A percentile compares a stretch with the other conserved stretches of the same genome.
Conservation (phyloP, 2,113 vertebrate species). For the Rissa tridactyla region DNA sequence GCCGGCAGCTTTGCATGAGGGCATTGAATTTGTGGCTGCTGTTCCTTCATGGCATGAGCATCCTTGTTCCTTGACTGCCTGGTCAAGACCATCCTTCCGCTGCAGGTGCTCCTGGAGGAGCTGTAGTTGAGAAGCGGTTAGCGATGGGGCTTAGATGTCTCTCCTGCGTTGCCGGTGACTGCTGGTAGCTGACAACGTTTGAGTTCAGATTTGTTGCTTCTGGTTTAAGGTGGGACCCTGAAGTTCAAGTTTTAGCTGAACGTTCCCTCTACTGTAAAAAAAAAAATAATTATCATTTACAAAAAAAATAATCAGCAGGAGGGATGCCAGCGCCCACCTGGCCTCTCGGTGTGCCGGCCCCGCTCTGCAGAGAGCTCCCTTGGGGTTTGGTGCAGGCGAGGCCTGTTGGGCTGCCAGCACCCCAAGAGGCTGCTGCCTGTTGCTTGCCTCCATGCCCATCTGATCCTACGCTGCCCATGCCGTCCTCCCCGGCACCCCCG, state of each 20-base stretch:
- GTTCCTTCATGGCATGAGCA: background rate
- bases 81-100: background rate
- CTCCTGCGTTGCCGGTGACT: background rate
- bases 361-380: accelerated
- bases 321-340: background rate
- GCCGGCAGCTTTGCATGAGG: background rate
- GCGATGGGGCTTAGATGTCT: background rate
- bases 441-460: accelerated
- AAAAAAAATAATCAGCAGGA: background rate
- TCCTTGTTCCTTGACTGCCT: background rate
- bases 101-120: background rate
- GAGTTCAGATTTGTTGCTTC: background rate
- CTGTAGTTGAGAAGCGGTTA: background rate
- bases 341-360: background rate
- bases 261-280: background rate
- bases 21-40: background rate
- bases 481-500: background rate
- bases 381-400: background rate
- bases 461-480: background rate
- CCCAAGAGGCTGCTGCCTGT: background rate
- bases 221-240: background rate
- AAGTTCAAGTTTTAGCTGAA: background rate
- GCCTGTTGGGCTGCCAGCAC: background rate
- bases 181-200: accelerated
- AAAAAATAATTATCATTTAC: background rate